Percentiles rank a stretch among this genome's conserved stretches.
Evolutionary conservation across 2,888 invertebrate genomes (phyloP).

Genomic region (Melanostoma mellinum): DNA sequence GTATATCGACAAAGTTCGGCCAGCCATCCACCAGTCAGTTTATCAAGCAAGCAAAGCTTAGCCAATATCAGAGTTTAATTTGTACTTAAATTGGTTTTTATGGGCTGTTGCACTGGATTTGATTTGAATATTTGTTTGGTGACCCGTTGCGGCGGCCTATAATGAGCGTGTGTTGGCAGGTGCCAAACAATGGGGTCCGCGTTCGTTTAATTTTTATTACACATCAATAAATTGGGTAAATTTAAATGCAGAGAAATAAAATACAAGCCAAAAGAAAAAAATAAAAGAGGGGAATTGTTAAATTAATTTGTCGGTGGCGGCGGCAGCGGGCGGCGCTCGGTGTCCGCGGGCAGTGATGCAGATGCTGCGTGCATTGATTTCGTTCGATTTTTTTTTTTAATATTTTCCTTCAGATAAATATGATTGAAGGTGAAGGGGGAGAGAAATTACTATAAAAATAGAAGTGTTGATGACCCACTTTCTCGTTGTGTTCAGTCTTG

Average conservation of each 20-base stretch:
- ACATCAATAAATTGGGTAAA: constrained; percentile 62
- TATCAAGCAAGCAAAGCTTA: constrained; percentile 40
- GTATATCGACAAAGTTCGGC: constrained; percentile 10
- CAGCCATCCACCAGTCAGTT: not conserved
- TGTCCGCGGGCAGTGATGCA: not conserved
- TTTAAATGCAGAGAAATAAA: constrained; percentile 26
- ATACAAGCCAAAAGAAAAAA: not conserved
- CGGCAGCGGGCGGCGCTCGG: not conserved
- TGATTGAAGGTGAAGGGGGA: constrained; percentile 15
- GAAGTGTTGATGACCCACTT: constrained; percentile 64
- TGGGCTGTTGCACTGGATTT: constrained; percentile 65
- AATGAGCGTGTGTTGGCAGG: constrained; percentile 36
- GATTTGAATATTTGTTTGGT: constrained; percentile 58
- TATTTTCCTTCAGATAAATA: constrained; percentile 9
- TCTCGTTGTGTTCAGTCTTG: constrained; percentile 57
- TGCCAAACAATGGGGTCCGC: constrained; percentile 49
- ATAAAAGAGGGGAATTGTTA: constrained; percentile 37
- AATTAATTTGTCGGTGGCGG: constrained; percentile 50
- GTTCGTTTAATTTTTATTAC: constrained; percentile 69
- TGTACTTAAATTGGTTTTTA: constrained; percentile 70
- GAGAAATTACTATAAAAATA: constrained; percentile 47
- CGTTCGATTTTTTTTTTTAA: constrained; percentile 23
- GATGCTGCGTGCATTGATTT: constrained; percentile 54
- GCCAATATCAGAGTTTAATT: constrained; percentile 69
- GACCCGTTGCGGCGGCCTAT: constrained; percentile 38